Conservation (phyloP, 2,888 invertebrate genomes). For the Parnassius smintheus region DNA sequence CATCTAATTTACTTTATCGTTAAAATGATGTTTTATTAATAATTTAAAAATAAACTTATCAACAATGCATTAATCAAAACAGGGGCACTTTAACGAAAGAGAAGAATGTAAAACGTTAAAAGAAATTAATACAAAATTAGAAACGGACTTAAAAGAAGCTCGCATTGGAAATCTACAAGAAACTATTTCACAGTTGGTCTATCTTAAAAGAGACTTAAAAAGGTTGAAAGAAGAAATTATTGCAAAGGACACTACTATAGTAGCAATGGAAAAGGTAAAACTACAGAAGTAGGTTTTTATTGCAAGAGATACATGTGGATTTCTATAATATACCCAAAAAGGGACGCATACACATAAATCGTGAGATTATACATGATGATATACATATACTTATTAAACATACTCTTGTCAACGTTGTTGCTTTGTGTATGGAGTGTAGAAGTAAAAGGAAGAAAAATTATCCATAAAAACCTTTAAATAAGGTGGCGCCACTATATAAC, state of each 20-base stretch:
- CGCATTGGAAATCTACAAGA: slow-evolving; percentile 68
- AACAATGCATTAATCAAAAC: slow-evolving; percentile 12
- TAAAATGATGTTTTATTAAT: not conserved
- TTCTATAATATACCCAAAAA: too few relatives aligned
- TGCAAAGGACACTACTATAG: slow-evolving; percentile 49
- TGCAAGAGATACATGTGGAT: too few relatives aligned
- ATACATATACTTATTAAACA: too few relatives aligned
- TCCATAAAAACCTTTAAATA: too few relatives aligned
- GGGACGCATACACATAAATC: too few relatives aligned
- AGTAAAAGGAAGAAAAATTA: too few relatives aligned
- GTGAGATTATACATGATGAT: too few relatives aligned
- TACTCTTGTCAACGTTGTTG: too few relatives aligned
- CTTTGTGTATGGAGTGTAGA: too few relatives aligned
- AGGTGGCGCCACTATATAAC: too few relatives aligned
- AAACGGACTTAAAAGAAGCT: slow-evolving; percentile 59
- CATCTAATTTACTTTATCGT: not conserved
- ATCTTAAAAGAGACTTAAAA: slow-evolving; percentile 34
- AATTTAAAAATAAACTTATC: slow-evolving; percentile 5
- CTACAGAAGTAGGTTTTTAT: too few relatives aligned
- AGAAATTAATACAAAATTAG: slow-evolving; percentile 58
- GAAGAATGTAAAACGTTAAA: slow-evolving; percentile 59
- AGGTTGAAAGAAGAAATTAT: slow-evolving; percentile 60
- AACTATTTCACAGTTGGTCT: slow-evolving; percentile 67
- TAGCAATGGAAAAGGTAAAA: slow-evolving; percentile 54
- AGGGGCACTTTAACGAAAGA: slow-evolving; percentile 59